Evolutionary conservation across 2,888 invertebrate species (phyloP).

Genomic region (Microctonus brassicae): DNA sequence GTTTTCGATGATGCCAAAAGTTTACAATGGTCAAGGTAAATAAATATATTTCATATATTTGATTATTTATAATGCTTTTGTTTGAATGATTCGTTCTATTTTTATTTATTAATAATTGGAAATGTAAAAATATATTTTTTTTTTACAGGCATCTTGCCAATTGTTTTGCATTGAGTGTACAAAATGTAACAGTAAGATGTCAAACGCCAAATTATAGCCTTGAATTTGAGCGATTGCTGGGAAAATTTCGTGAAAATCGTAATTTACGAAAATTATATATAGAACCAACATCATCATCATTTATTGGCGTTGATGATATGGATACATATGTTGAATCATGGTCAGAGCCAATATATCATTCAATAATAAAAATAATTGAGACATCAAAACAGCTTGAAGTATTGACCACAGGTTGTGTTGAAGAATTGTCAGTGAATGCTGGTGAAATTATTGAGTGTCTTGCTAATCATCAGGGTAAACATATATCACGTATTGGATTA

Average conservation of each 20-base stretch:
- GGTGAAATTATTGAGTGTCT: conserved; percentile 68
- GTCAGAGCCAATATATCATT: conserved; percentile 47
- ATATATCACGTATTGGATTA: conserved; percentile 76
- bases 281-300: conserved; percentile 57
- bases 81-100: background rate
- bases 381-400: conserved; percentile 70
- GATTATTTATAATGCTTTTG: background rate
- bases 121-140: background rate
- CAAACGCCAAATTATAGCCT: conserved; percentile 62
- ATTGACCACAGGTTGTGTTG: conserved; percentile 73
- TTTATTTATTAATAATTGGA: background rate
- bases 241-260: conserved; percentile 63
- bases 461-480: conserved; percentile 71
- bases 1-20: conserved; percentile 64
- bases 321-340: conserved; percentile 28
- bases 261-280: conserved; percentile 65
- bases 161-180: conserved; percentile 67
- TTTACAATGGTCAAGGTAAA: conserved; percentile 62
- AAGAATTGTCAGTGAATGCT: conserved; percentile 71
- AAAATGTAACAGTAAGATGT: conserved; percentile 68
- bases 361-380: conserved; percentile 68
- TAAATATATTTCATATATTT: conserved; percentile 14
- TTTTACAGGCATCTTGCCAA: conserved; percentile 60
- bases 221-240: conserved; percentile 56
- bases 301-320: conserved; percentile 38